phyloP scores from a whole-genome alignment of 2,888 invertebrate species.

The Stramonita haemastoma region DNA sequence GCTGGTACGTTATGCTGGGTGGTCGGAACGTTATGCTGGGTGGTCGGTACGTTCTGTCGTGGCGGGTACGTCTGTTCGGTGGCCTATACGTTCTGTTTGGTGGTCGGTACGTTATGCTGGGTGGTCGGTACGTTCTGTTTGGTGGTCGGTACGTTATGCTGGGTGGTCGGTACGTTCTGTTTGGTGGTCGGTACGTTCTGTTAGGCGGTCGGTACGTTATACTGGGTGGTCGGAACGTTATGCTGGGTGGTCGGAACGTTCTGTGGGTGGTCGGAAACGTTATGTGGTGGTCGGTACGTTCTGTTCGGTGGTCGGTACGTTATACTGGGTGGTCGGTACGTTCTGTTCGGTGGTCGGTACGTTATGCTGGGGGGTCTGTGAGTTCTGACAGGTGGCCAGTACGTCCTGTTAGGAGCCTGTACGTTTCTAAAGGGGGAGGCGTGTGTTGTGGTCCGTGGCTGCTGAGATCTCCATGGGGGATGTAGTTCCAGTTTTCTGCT shows the following conservation, averaged over 20 bases:
- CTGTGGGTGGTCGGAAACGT: background rate
- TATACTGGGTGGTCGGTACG: background rate
- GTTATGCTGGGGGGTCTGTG: background rate
- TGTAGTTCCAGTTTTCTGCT: background rate
- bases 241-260: background rate
- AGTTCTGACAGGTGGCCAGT: background rate
- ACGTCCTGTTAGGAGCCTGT: background rate
- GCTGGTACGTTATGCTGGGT: background rate
- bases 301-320: background rate
- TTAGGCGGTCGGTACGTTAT: background rate
- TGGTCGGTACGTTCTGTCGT: background rate
- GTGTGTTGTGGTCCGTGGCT: background rate
- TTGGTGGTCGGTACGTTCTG: background rate
- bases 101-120: background rate
- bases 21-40: background rate
- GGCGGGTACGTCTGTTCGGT: background rate
- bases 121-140: background rate
- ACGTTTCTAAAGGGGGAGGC: background rate
- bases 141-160: background rate
- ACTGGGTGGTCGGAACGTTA: background rate
- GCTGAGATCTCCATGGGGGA: background rate
- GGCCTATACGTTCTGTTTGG: background rate
- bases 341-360: background rate
- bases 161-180: conserved; percentile 2
- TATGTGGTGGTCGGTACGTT: background rate